A percentile compares a stretch with the other conserved stretches of the same genome.
Conservation (phyloP, 2,113 vertebrate genomes). For the Dinomys branickii region DNA sequence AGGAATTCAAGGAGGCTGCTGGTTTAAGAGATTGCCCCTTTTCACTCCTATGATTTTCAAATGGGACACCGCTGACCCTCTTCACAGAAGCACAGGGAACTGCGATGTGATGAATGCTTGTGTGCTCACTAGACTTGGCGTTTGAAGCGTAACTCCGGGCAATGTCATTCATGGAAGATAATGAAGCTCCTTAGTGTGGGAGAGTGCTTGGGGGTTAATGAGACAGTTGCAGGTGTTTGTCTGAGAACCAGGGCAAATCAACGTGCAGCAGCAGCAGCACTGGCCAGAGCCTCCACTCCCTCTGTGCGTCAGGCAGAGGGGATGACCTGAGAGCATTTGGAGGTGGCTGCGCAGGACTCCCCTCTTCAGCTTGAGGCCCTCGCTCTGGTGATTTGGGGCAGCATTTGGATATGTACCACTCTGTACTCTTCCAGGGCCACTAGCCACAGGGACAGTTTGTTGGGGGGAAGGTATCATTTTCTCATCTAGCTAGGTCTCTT, state of each 20-base stretch:
- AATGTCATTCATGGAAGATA: not conserved
- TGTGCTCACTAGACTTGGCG: not conserved
- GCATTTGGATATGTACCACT: not conserved
- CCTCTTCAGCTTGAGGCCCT: not conserved
- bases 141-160: not conserved
- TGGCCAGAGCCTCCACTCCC: not conserved
- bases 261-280: not conserved
- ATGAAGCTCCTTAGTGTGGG: not conserved
- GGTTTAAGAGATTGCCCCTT: constrained; percentile 25
- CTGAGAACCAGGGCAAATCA: not conserved
- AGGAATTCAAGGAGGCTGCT: not conserved
- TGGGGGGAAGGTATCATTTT: not conserved
- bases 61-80: not conserved
- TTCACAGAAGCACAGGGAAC: constrained; percentile 46
- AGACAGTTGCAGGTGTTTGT: not conserved
- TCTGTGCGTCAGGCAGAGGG: not conserved
- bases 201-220: not conserved
- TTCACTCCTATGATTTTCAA: not conserved
- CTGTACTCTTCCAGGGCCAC: not conserved
- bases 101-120: not conserved
- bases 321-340: not conserved
- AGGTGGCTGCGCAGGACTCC: not conserved
- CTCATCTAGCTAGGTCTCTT: not conserved
- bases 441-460: not conserved
- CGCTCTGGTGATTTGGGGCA: not conserved